These are phyloP conservation scores for Drosophila tani DNA, from an alignment of 1,140 invertebrate genomes.

Conservation along the genomic window DNA sequence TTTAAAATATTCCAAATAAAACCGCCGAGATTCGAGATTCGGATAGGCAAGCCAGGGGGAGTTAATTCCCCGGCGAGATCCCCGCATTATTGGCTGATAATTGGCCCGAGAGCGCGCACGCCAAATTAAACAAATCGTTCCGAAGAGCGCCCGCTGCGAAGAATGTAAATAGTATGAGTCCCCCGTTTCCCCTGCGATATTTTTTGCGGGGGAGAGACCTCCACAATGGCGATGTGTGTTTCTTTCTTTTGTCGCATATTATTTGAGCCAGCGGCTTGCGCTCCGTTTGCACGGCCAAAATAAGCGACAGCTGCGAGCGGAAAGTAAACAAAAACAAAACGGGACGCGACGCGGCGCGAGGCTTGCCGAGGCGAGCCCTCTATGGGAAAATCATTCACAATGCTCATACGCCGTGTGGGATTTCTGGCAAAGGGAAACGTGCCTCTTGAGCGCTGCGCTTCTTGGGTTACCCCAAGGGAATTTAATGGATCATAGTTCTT, in stretches of 20 bases:
- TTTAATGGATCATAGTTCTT: constrained; percentile 4
- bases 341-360: constrained; percentile 12
- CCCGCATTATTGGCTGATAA: constrained; percentile 36
- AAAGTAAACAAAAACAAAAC: constrained; percentile 47
- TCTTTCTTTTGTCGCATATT: constrained; percentile 61
- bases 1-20: constrained; percentile 21
- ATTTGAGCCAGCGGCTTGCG: constrained; percentile 61
- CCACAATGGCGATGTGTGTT: constrained; percentile 39
- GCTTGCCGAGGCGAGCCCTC: not conserved
- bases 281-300: constrained; percentile 58
- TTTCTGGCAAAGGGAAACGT: not conserved
- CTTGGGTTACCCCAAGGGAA: constrained; percentile 3
- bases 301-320: constrained; percentile 40
- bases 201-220: constrained; percentile 25
- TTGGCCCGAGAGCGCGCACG: constrained; percentile 57
- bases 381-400: constrained; percentile 18
- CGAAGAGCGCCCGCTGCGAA: constrained; percentile 19
- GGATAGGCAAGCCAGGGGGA: constrained; percentile 33
- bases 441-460: not conserved
- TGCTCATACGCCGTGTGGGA: constrained; percentile 18
- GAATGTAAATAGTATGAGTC: constrained; percentile 18
- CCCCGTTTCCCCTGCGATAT: not conserved
- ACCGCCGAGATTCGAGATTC: constrained; percentile 11
- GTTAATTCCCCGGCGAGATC: constrained; percentile 28
- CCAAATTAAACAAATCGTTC: constrained; percentile 67